phyloP scores from a whole-genome alignment of 2,888 invertebrate species.

The Apotomis turbidana region DNA sequence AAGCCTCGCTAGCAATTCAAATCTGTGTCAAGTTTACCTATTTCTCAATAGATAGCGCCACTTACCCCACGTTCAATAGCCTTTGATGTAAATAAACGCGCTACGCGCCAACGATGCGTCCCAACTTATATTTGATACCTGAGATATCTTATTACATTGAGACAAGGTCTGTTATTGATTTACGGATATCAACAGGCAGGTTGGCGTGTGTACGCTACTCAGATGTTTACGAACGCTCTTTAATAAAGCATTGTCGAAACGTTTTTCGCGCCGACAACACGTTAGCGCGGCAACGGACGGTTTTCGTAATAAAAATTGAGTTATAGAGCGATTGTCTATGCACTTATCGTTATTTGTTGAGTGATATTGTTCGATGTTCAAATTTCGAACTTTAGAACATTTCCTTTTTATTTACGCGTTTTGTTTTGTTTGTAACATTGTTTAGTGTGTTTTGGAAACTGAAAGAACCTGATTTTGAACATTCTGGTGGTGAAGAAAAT shows the following conservation, averaged over 20 bases:
- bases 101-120: slow-evolving; percentile 27
- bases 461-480: neutral
- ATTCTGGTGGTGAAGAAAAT: neutral
- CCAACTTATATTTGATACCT: neutral
- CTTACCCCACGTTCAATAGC: slow-evolving; percentile 58
- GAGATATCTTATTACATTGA: neutral
- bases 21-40: neutral
- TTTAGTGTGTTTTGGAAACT: neutral
- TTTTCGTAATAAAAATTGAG: neutral
- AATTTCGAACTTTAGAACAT: neutral
- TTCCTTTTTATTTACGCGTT: neutral
- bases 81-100: slow-evolving; percentile 53
- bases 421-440: neutral
- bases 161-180: neutral
- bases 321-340: neutral
- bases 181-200: neutral
- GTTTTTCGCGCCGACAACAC: slow-evolving; percentile 53
- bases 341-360: neutral
- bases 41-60: slow-evolving; percentile 47
- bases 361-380: slow-evolving; percentile 7
- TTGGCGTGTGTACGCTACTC: slow-evolving; percentile 5
- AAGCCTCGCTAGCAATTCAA: neutral
- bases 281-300: slow-evolving; percentile 42
- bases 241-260: slow-evolving; percentile 60
- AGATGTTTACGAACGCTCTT: slow-evolving; percentile 47